A percentile compares a stretch with the other conserved stretches of the same genome.
phyloP scores from a whole-genome alignment of 1,140 invertebrate genomes.

The Gerris buenoi region DNA sequence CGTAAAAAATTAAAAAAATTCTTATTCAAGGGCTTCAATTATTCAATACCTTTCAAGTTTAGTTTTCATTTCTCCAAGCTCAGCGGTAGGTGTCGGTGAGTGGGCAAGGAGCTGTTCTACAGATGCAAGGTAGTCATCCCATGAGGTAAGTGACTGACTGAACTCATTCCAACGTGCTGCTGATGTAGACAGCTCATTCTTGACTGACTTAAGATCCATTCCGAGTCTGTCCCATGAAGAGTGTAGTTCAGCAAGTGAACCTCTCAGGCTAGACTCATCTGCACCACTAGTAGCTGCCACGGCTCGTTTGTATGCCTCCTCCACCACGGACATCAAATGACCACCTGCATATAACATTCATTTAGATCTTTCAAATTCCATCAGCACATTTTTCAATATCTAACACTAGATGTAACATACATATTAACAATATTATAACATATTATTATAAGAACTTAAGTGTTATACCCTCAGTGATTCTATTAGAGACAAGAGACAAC shows the following conservation, averaged over 20 bases:
- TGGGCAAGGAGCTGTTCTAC: conserved; percentile 45
- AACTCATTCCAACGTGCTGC: conserved; percentile 69
- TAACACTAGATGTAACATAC: too few species aligned
- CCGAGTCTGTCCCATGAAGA: conserved; percentile 70
- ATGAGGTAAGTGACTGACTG: conserved; percentile 45
- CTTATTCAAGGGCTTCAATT: too few species aligned
- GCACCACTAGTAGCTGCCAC: conserved; percentile 62
- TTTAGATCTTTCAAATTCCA: too few species aligned
- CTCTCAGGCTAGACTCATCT: conserved; percentile 58
- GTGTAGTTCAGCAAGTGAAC: conserved; percentile 48
- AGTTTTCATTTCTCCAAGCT: conserved; percentile 81
- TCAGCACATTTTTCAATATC: too few species aligned
- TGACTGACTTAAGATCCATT: conserved; percentile 60
- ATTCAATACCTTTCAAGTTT: conserved; percentile 55
- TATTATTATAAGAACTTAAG: too few species aligned
- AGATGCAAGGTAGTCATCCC: conserved; percentile 50
- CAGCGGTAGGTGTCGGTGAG: conserved; percentile 49
- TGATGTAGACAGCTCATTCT: conserved; percentile 58
- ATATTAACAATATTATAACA: too few species aligned
- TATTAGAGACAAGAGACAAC: conserved; percentile 27
- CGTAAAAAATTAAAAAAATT: too few species aligned
- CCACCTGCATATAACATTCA: too few species aligned
- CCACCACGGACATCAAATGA: conserved; percentile 57
- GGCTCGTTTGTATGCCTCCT: conserved; percentile 71
- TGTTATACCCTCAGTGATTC: conserved; percentile 25